A percentile compares a stretch with the other conserved stretches of the same genome.
Conservation (phyloP, 2,888 invertebrate genomes). For the Zelleria hepariella region DNA sequence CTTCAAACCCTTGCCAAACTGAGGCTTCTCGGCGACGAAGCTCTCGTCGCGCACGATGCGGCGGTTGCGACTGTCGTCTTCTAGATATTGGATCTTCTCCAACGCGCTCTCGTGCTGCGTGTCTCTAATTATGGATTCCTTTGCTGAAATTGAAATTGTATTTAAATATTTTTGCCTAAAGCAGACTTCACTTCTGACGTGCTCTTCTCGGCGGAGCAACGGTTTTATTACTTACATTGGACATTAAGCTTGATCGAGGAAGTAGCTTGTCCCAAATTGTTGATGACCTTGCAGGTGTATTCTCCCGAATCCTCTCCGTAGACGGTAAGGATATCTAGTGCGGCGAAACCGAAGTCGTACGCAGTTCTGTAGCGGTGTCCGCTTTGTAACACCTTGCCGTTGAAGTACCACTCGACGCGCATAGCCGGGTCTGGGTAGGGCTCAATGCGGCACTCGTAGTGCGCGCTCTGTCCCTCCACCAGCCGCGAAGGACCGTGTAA, state of each 20-base stretch:
- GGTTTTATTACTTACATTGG: slow-evolving; percentile 85
- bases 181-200: too few relatives aligned
- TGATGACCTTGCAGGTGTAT: slow-evolving; percentile 90
- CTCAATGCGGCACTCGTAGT: slow-evolving; percentile 93
- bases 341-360: slow-evolving; percentile 97
- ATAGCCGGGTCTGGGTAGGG: slow-evolving; percentile 92
- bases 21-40: slow-evolving; percentile 86
- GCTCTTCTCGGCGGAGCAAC: too few relatives aligned
- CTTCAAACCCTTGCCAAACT: slow-evolving; percentile 90
- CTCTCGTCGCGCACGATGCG: slow-evolving; percentile 81
- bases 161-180: too few relatives aligned
- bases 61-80: slow-evolving; percentile 85
- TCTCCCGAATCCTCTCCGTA: slow-evolving; percentile 96
- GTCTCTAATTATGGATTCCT: slow-evolving; percentile 87
- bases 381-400: slow-evolving; percentile 88
- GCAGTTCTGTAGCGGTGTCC: slow-evolving; percentile 94
- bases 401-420: slow-evolving; percentile 94
- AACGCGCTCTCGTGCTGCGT: slow-evolving; percentile 94
- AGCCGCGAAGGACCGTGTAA: slow-evolving; percentile 88
- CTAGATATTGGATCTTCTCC: slow-evolving; percentile 92
- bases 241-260: slow-evolving; percentile 87
- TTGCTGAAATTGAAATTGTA: slow-evolving; percentile 72
- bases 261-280: slow-evolving; percentile 85
- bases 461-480: slow-evolving; percentile 90
- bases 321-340: slow-evolving; percentile 94